Evolutionary conservation across 2,113 vertebrate genomes (phyloP), one percentile per base, ranked within the genome.

Genomic region (Chloropsis cyanopogon): DNA sequence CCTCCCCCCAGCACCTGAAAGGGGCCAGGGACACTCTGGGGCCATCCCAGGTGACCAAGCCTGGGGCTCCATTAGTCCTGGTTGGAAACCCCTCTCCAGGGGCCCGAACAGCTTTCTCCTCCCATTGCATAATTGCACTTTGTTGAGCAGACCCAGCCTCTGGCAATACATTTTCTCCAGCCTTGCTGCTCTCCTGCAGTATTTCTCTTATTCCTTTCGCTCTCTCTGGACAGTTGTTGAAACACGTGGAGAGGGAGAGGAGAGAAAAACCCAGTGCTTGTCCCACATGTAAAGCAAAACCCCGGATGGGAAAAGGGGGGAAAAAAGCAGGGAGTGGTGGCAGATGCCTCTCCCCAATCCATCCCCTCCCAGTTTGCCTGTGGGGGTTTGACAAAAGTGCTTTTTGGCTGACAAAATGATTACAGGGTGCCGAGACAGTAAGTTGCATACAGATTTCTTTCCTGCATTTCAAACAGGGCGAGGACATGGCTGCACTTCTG

Each of bases 371-470:
- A 1, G 71, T 61, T 89, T 54, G 44, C 86, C 59, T 78, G 92
- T 93, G 90, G 82, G 86, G 77, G 79, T 87, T 96, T 92, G 92
- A 96, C 79, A 91, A 95, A 91, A 86, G 77, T 87, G 90, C 46
- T 29, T 95, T 92, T 92, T 1, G 25, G 66, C 61, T 97, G 95
- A 98, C 93, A 90, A 70, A 94, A 87, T 97, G 88, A 97, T 96
- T 92, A 96, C 72, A 91, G 89, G 88, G 77, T 93, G 86, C 84
- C 4, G 61, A 92, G 95, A 57, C 84, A 85, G 52, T 56, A 80
- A 65, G 94, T 91, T 91, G 94, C 78, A 82, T 80, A 77, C 14
- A 39, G 69, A 59, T 72, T 90, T 80, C 89, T 96, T 82, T 15
- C 88, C 69, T 82, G 90, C 90, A 82, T 96, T 93, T 80, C 85